A percentile compares a stretch with the other conserved stretches of the same genome.
These are phyloP conservation scores for Julus scandinavius DNA, from an alignment of 2,888 invertebrate genomes.

Conservation along the genomic window DNA sequence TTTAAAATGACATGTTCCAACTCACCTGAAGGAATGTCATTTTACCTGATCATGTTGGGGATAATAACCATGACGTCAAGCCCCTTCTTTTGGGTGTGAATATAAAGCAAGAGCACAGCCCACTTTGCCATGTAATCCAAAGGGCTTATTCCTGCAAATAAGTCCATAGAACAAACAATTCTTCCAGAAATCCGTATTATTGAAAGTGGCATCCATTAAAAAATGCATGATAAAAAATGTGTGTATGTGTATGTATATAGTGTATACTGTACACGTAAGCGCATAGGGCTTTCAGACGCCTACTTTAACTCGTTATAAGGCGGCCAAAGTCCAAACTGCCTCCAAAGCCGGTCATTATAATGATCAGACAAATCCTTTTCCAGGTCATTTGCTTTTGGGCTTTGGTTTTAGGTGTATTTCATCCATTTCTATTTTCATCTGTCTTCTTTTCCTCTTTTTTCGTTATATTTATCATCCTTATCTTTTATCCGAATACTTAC, in stretches of 20 bases:
- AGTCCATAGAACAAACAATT: conserved; percentile 24
- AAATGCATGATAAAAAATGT: neutral
- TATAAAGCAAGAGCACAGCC: neutral
- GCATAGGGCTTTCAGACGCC: neutral
- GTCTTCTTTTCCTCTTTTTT: conserved; percentile 11
- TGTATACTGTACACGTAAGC: neutral
- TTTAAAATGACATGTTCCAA: too few species aligned
- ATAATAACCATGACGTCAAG: neutral
- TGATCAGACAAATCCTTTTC: conserved; percentile 52
- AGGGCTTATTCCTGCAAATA: conserved; percentile 30
- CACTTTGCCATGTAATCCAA: neutral
- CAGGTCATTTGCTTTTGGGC: conserved; percentile 42
- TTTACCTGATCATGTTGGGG: too few species aligned
- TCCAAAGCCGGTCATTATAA: conserved; percentile 52
- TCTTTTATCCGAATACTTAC: conserved; percentile 19
- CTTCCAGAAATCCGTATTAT: neutral
- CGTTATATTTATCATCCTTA: conserved; percentile 38
- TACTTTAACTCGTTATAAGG: conserved; percentile 11
- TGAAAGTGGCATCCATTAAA: neutral
- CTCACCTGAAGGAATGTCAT: too few species aligned
- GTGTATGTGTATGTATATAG: neutral
- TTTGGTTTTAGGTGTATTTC: conserved; percentile 38
- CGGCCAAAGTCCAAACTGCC: conserved; percentile 34
- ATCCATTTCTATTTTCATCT: conserved; percentile 22
- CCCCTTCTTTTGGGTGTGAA: neutral